Evolutionary conservation across 2,797 vertebrate species (phyloP).

Genomic region (Anguilla anguilla): DNA sequence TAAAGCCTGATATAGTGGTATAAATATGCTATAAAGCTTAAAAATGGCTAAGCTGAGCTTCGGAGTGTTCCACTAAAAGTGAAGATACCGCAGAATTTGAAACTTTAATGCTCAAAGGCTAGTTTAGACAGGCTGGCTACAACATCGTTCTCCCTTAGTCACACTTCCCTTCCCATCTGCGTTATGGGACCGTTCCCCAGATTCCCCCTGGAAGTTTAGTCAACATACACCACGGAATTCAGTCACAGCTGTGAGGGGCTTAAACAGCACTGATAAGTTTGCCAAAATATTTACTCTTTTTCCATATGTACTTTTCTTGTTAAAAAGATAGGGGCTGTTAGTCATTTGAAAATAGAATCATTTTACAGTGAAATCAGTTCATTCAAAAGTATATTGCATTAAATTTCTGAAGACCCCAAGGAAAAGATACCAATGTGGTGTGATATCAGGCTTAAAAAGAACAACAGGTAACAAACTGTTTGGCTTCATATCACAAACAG

Average conservation of each 20-base stretch:
- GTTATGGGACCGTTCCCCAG: neutral
- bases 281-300: neutral
- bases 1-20: constrained; percentile 16
- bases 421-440: neutral
- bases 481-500: neutral
- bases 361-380: neutral
- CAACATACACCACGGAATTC: neutral
- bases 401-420: neutral
- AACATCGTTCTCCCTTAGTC: neutral
- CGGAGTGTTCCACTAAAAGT: constrained; percentile 3
- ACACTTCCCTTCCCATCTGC: neutral
- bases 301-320: neutral
- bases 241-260: neutral
- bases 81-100: neutral
- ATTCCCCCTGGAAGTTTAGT: neutral
- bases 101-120: neutral
- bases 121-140: neutral
- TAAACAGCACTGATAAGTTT: neutral
- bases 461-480: neutral
- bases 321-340: neutral
- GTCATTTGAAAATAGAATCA: neutral
- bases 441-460: neutral
- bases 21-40: constrained; percentile 18
- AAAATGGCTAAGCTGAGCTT: constrained; percentile 18
- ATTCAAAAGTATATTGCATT: neutral